Percentiles rank a stretch among this genome's conserved stretches.
These are phyloP conservation scores for Euleptes europaea DNA, from an alignment of 2,113 vertebrate species.

Conservation along the genomic window DNA sequence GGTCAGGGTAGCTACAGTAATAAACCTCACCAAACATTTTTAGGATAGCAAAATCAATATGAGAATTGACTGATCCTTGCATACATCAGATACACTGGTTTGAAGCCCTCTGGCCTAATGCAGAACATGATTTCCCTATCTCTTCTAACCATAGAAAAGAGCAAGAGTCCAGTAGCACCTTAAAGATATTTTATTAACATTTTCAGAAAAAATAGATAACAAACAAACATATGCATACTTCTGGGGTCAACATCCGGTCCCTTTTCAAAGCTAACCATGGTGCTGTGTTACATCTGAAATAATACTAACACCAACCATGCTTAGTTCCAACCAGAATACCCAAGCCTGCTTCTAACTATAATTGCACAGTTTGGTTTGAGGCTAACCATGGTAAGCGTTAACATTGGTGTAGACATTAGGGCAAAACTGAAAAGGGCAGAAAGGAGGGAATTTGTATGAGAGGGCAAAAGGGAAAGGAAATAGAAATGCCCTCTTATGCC, in stretches of 20 bases:
- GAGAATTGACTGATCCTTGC: neutral
- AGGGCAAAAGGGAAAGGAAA: neutral
- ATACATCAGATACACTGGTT: neutral
- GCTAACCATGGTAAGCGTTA: neutral
- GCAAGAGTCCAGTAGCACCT: too few species aligned
- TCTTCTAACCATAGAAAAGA: neutral
- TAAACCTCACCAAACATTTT: conserved; percentile 4
- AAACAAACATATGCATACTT: too few species aligned
- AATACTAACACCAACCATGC: neutral
- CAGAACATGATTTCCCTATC: too few species aligned
- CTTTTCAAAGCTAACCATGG: too few species aligned
- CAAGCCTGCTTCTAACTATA: neutral
- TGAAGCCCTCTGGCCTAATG: too few species aligned
- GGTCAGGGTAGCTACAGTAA: neutral
- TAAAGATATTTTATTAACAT: too few species aligned
- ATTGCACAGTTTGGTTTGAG: neutral
- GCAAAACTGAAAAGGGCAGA: neutral
- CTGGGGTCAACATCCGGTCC: too few species aligned
- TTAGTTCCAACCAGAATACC: neutral
- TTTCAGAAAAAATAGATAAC: too few species aligned
- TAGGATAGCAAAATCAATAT: neutral
- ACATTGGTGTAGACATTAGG: too few species aligned
- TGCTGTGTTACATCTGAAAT: neutral
- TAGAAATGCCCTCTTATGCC: too few species aligned
- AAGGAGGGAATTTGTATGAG: neutral